Percentiles rank a stretch among this genome's conserved stretches.
phyloP scores from a whole-genome alignment of 2,113 vertebrate species.

The Amblyornis subalaris region DNA sequence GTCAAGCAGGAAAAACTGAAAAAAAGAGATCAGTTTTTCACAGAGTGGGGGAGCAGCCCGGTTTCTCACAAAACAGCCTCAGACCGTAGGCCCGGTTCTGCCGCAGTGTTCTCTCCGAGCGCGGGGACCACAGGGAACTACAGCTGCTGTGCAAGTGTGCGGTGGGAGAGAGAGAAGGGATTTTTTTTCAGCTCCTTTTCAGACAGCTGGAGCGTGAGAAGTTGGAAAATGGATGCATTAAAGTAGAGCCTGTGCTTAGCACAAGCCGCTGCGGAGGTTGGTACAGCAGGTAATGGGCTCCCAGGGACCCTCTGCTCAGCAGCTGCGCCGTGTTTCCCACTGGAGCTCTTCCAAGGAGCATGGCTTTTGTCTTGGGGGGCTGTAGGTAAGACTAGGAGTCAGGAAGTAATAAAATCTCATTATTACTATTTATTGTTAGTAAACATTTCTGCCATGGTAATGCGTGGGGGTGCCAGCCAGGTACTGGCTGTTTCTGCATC shows the following conservation, averaged over 20 bases:
- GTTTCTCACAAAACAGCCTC: neutral
- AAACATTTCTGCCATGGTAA: neutral
- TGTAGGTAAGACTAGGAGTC: slow-evolving; percentile 43
- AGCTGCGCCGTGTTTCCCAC: neutral
- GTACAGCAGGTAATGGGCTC: slow-evolving; percentile 22
- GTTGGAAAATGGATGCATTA: neutral
- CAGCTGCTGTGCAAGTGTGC: neutral
- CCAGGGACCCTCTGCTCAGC: neutral
- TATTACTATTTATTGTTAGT: slow-evolving; percentile 28
- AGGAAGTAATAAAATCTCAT: slow-evolving; percentile 50
- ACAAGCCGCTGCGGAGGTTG: neutral
- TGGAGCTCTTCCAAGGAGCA: slow-evolving; percentile 15
- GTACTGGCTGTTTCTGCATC: neutral
- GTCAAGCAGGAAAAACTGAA: neutral
- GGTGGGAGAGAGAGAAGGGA: neutral
- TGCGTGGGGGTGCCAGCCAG: neutral
- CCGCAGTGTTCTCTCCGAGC: accelerated
- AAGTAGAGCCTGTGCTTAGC: neutral
- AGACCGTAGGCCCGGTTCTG: neutral
- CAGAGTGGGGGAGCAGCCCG: neutral
- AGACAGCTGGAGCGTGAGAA: slow-evolving; percentile 35
- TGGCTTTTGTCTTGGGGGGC: neutral
- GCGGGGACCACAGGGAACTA: neutral
- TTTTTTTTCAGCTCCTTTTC: neutral
- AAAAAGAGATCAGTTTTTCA: neutral